Evolutionary conservation across 1,140 invertebrate species (phyloP), one percentile per base, ranked within the genome.

Genomic region (Leucophenga varia): DNA sequence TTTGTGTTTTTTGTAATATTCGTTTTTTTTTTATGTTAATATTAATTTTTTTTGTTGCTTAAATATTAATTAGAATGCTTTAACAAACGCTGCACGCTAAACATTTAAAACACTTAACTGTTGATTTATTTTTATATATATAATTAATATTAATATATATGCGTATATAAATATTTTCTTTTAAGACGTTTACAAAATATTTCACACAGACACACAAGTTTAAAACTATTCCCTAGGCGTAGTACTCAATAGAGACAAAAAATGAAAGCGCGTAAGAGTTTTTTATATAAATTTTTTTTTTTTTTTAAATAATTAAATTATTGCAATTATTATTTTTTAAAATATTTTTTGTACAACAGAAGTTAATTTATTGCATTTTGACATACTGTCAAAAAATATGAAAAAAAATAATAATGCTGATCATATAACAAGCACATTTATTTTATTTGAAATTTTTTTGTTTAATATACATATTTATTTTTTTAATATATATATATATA

Each of bases 201-300:
- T 34, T 34, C 12, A 34, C 32, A 34, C 32, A 6, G 32, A 34
- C 32, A 34, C 16, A n/a, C 19, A 32, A 44, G 31, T 35, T 44
- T 44, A 44, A 34, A 44, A 44, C 42, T 44, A 45, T 38, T 45
- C 35, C 19, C 43, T 45, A 37, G 42, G 36, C 16, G 36, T n/a
- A 34, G 36, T 46, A n/a, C n/a, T n/a, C n/a, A n/a, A n/a, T n/a
- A n/a, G n/a, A n/a, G n/a, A n/a, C n/a, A n/a, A n/a, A n/a, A n/a
- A n/a, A n/a, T n/a, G n/a, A n/a, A n/a, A n/a, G n/a, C n/a, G n/a
- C n/a, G n/a, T n/a, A n/a, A n/a, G n/a, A n/a, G n/a, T n/a, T n/a
- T n/a, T n/a, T n/a, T n/a, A n/a, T n/a, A n/a, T n/a, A n/a, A n/a
- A n/a, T n/a, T n/a, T n/a, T n/a, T n/a, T n/a, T n/a, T n/a, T n/a